phyloP scores from a whole-genome alignment of 2,888 invertebrate species.

The Monopis laevigella region DNA sequence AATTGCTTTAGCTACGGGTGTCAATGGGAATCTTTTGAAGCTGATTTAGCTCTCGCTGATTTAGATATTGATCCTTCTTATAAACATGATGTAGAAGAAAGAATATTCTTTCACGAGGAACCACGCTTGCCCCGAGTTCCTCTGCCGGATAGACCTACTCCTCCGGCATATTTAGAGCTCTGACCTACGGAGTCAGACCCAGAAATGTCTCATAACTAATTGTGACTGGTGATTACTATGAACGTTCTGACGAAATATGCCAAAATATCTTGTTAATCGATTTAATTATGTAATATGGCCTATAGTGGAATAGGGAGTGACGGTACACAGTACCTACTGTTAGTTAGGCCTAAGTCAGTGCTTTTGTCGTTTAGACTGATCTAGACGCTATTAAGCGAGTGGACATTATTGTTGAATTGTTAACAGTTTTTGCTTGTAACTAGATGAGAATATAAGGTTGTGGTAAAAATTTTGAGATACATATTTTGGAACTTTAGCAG shows the following conservation, averaged over 20 bases:
- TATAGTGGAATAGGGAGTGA: conserved; percentile 3
- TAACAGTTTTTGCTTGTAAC: conserved; percentile 54
- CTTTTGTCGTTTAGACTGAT: conserved; percentile 41
- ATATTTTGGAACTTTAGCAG: conserved; percentile 60
- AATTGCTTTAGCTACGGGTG: conserved; percentile 50
- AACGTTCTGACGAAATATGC: neutral
- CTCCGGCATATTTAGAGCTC: conserved; percentile 61
- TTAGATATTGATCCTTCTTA: conserved; percentile 71
- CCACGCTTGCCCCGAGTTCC: conserved; percentile 58
- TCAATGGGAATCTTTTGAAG: conserved; percentile 71
- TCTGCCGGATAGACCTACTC: conserved; percentile 67
- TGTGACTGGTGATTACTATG: no score
- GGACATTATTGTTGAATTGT: conserved; percentile 44
- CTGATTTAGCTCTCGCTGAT: conserved; percentile 69
- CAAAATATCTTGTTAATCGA: conserved; percentile 3
- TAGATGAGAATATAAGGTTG: conserved; percentile 53
- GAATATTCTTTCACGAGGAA: conserved; percentile 69
- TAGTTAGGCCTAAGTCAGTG: conserved; percentile 22
- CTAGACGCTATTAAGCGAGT: conserved; percentile 22
- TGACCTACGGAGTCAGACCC: conserved; percentile 62
- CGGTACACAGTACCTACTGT: conserved; percentile 4
- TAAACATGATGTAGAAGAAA: conserved; percentile 70
- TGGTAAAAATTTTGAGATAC: conserved; percentile 59
- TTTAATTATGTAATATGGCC: conserved; percentile 1
- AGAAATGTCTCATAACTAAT: conserved; percentile 38